A percentile compares a stretch with the other conserved stretches of the same genome.
These are phyloP conservation scores for Labeo calbasu DNA, from an alignment of 2,797 vertebrate genomes.

Conservation along the genomic window DNA sequence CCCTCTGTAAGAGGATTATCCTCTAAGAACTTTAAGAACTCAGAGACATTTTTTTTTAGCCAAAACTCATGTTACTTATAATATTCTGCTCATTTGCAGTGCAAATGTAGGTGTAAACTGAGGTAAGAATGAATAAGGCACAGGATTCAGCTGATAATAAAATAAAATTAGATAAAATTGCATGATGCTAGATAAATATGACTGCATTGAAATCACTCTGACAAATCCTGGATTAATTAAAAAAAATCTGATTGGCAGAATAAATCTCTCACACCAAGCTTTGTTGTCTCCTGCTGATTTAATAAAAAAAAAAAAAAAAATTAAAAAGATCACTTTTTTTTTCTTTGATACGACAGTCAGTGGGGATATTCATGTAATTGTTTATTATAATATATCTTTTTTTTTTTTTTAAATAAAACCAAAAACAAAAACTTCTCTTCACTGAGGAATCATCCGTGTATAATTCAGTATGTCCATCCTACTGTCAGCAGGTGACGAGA, in stretches of 20 bases:
- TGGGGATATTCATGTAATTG: no score
- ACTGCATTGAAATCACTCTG: background rate
- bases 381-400: background rate
- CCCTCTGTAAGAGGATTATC: conserved; percentile 10
- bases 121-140: background rate
- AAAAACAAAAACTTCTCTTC: background rate
- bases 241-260: background rate
- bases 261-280: background rate
- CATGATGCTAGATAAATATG: background rate
- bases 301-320: background rate
- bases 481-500: conserved; percentile 32
- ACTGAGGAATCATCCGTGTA: background rate
- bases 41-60: background rate
- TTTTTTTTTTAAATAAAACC: background rate
- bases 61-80: background rate
- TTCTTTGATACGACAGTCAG: background rate
- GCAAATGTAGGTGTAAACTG: background rate
- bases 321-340: background rate
- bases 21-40: background rate
- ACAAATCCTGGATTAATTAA: background rate
- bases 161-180: background rate
- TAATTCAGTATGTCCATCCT: background rate
- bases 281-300: background rate
- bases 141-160: background rate
- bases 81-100: background rate